These are phyloP conservation scores for Cephalotes varians DNA, from an alignment of 2,888 invertebrate genomes.

Conservation along the genomic window DNA sequence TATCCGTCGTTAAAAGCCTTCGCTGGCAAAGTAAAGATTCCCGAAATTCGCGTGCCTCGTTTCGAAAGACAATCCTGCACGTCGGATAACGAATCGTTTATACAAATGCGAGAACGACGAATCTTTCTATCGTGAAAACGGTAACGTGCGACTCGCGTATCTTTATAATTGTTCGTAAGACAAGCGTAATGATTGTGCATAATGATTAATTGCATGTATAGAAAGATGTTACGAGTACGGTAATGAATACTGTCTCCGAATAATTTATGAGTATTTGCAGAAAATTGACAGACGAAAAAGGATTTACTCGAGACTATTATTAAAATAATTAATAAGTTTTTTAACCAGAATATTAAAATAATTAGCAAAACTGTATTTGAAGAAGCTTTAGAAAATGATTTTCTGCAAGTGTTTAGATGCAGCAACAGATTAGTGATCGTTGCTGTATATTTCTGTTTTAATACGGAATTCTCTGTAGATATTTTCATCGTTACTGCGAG, in stretches of 20 bases:
- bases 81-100: conserved; percentile 7
- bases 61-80: background rate
- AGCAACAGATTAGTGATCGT: background rate
- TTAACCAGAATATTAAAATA: background rate
- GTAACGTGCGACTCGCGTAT: conserved; percentile 24
- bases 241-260: background rate
- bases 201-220: conserved; percentile 9
- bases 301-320: background rate
- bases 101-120: background rate
- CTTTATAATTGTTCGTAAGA: background rate
- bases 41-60: background rate
- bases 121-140: background rate
- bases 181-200: background rate
- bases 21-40: background rate
- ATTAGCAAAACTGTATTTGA: background rate
- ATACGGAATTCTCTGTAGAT: background rate
- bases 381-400: background rate
- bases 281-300: background rate
- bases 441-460: background rate
- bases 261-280: background rate
- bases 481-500: background rate
- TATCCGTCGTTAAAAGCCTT: conserved; percentile 9
- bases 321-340: background rate
- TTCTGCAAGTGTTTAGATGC: background rate
- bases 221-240: background rate